A percentile compares a stretch with the other conserved stretches of the same genome.
Evolutionary conservation across 2,797 vertebrate species (phyloP).

Genomic region (Gymnopithys bicolor): DNA sequence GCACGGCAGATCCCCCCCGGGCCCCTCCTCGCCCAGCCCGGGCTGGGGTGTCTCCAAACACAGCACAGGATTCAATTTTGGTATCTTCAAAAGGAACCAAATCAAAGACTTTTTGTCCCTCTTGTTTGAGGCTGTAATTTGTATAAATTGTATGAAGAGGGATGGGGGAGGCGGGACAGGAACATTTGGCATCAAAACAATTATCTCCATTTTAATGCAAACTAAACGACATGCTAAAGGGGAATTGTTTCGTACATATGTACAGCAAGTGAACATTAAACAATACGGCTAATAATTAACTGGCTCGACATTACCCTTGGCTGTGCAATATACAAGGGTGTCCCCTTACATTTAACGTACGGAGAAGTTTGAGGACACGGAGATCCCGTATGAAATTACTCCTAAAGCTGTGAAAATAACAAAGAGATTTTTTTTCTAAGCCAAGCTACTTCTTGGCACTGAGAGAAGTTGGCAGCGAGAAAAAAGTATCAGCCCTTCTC

Average conservation of each 20-base stretch:
- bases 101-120: constrained; percentile 34
- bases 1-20: neutral
- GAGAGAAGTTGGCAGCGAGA: constrained; percentile 57
- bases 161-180: neutral
- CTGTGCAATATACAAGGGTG: neutral
- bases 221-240: constrained; percentile 64
- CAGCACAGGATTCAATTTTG: neutral
- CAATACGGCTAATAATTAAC: constrained; percentile 59
- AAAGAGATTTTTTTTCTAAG: neutral
- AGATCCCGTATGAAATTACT: neutral
- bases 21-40: neutral
- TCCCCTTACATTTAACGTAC: neutral
- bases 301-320: neutral
- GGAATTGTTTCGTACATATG: constrained; percentile 69
- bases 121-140: constrained; percentile 24
- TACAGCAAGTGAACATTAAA: constrained; percentile 66
- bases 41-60: neutral
- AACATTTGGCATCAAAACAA: constrained; percentile 64
- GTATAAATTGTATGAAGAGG: constrained; percentile 32
- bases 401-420: constrained; percentile 32
- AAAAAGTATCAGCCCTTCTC: constrained; percentile 10
- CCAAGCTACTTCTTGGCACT: constrained; percentile 55
- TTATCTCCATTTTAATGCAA: constrained; percentile 66
- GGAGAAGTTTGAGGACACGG: neutral
- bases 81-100: neutral